Base-by-base conservation (phyloP, 1,140 invertebrate species). In the Andricus grossulariae region DNA sequence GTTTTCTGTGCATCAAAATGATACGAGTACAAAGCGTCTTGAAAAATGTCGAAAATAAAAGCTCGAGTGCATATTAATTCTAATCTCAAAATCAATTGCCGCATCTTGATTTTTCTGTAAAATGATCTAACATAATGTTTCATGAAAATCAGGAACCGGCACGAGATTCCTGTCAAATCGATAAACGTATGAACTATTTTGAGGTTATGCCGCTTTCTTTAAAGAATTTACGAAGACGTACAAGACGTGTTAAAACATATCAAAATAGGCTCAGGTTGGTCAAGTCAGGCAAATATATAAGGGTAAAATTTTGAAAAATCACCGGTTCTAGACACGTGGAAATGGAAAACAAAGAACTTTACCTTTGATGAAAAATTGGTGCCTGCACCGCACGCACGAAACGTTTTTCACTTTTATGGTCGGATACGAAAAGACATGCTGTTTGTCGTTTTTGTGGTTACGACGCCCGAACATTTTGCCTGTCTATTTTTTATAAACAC, bases 351-450 rank as follows among this genome's bases (percentile, higher is more conserved):
- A 54, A 70, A 19, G 71, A 80, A 72, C 52, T 49, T 85, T 85
- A 87, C 86, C 84, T 85, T 52, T 66, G 2, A 86, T 32, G 39
- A 71, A 79, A 32, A 88, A 88, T 0, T 73, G 77, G 32, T 73
- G 78, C 21, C 81, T 83, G 77, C 87, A 88, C 0, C 66, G n/a
- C 7, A 39, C 51, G 16, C 87, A 88, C 0, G 19, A 12, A 0
- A 87, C 54, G 18, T 88, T 83, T 54, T 76, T 81, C 6, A 76
- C 10, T 19, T 82, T 85, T 45, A 55, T 55, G 15, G 49, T 10
- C 0, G 54, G 75, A 71, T 39, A 75, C 10, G 73, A n/a, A 50
- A 39, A 70, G 15, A 66, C 15, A n/a, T 39, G 32, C 15, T 12
- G 15, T 10, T n/a, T 66, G 3, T 66, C 39, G 19, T 4, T 6